Base-by-base conservation (phyloP, 2,888 invertebrate genomes). In the Calliopum simillimum region DNA sequence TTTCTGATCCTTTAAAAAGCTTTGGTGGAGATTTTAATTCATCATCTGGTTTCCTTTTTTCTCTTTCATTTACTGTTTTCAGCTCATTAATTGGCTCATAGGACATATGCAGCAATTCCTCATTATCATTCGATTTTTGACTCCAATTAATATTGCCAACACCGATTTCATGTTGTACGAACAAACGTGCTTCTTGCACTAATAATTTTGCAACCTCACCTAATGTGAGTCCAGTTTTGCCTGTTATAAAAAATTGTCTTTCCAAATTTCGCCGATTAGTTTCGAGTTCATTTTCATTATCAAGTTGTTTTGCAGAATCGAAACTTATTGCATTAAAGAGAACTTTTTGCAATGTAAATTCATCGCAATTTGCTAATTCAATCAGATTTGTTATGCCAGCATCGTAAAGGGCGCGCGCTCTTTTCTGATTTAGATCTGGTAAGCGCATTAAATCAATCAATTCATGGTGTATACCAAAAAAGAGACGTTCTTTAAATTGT, bases 391-490 rank as follows among this genome's bases (percentile, higher is more conserved):
- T 92, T 75, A 94, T 91, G 0, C 96, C 96, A 25, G 91, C 90
- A 85, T 94, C 91, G 82, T 91, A 96, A 6, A 99, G 87, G 47
- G 92, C 90, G 79, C 98, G 89, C 2, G 98, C 98, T 76, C 94
- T 89, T 77, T 92, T 90, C 0, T 94, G 95, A 84, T 95, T 96
- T 66, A 99, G 86, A 75, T 93, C 89, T 0, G 95, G 90, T 55
- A 99, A 86, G 76, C 94, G 91, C 89, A 97, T 93, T 68, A 99
- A 88, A 82, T 99, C 98, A 74, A 98, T 89, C 51, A 99, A 88
- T 83, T 99, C 98, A 23, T 94, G 90, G 81, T 95, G 94, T 58
- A 99, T 93, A 13, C 98, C 99, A 85, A 99, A 98, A 80, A 95
- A 95, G 53, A 99, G 88, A 16, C 99, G 91, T 79, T 94, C 93